Base-by-base conservation (phyloP, 1,140 invertebrate genomes). In the Cylas formicarius region DNA sequence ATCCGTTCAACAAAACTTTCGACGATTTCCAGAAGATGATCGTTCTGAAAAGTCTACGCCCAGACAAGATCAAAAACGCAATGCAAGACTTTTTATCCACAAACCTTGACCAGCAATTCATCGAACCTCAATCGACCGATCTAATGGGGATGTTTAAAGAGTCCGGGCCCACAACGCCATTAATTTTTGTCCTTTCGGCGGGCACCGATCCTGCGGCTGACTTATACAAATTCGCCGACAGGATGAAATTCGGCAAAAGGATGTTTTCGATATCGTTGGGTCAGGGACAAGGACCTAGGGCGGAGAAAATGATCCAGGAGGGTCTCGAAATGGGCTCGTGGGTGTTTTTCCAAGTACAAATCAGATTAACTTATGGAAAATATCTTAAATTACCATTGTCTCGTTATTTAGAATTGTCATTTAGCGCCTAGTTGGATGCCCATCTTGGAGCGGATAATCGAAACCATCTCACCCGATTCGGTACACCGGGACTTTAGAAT, bases 371-470 rank as follows among this genome's bases (percentile, higher is more conserved):
- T 7, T 6, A 21, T 14, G 8, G 22, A 5, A 10, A 36, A 9
- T 8, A 20, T 36, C 8, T 36, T 26, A 6, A 39, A 4, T 13
- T 18, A 10, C 10, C 16, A 16, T 38, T n/a, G 7, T 18, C n/a
- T 4, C n/a, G 28, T 36, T 31, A 38, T 42, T 18, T 47, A 84
- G 73, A 86, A 86, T 65, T 85, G 82, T 61, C 82, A 85, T 57
- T 67, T 85, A 35, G 80, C 80, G 5, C 76, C 80, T 4, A 80
- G 78, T 27, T 85, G 81, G 81, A 81, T 86, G 80, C 73, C 76
- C 2, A 56, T 62, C 11, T 50, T 80, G 33, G 76, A 78, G 51
- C 55, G 63, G n/a, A 48, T 78, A 7, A 66, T 77, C 5, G 72
- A 81, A 61, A 65, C 69, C 3, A 60, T 83, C 4, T 57, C 67